Evolutionary conservation across 2,888 invertebrate species (phyloP).

Genomic region (Andrena haemorrhoa): DNA sequence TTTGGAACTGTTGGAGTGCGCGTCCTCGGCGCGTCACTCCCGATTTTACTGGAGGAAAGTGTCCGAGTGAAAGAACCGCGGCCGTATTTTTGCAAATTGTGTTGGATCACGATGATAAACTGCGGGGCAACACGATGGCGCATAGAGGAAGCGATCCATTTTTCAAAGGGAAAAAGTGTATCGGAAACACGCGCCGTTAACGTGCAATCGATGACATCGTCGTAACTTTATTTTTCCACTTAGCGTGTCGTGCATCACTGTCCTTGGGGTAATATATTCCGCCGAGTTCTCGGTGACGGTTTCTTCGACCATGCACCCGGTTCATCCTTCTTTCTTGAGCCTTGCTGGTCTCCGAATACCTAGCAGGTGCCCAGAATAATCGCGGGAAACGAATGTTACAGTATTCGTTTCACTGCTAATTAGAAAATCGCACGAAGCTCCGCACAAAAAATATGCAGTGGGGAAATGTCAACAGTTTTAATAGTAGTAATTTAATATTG

Average conservation of each 20-base stretch:
- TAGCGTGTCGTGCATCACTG: conserved; percentile 49
- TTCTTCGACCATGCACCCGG: neutral
- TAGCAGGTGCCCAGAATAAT: conserved; percentile 9
- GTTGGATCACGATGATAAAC: conserved; percentile 31
- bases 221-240: conserved; percentile 54
- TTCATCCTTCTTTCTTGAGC: conserved; percentile 15
- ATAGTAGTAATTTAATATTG: too few relatives aligned
- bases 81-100: conserved; percentile 31
- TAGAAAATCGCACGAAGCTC: too few relatives aligned
- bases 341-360: neutral
- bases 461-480: too few relatives aligned
- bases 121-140: conserved; percentile 1
- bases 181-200: conserved; percentile 45
- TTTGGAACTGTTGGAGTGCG: neutral
- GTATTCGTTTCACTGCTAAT: neutral
- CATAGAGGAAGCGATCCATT: conserved; percentile 33
- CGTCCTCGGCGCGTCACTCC: neutral
- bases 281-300: conserved; percentile 20
- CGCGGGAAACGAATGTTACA: conserved; percentile 10
- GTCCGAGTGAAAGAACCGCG: neutral
- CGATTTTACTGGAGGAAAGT: conserved; percentile 4
- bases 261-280: conserved; percentile 43
- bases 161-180: conserved; percentile 41
- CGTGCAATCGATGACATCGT: conserved; percentile 52
- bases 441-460: too few relatives aligned